Evolutionary conservation across 2,113 vertebrate genomes (phyloP).

Genomic region (Xiphias gladius): DNA sequence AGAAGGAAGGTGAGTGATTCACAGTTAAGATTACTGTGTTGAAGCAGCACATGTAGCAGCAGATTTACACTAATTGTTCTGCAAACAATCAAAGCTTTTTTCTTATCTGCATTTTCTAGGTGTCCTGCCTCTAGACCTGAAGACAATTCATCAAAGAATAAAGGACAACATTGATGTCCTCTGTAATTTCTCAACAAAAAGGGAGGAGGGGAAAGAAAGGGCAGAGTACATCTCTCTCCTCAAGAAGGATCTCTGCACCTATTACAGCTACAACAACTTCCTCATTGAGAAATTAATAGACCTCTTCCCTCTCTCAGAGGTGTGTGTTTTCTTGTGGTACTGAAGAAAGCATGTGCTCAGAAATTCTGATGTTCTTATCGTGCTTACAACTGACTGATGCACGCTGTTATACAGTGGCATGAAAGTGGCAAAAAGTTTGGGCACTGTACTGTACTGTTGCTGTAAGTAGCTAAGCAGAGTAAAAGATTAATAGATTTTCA

Average conservation of each 20-base stretch:
- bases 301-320: slow-evolving; percentile 94
- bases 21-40: background rate
- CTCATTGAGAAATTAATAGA: slow-evolving; percentile 92
- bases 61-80: background rate
- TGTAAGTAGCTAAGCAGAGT: too few relatives aligned
- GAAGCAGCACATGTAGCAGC: background rate
- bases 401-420: too few relatives aligned
- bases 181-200: slow-evolving; percentile 88
- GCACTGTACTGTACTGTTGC: too few relatives aligned
- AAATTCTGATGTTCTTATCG: background rate
- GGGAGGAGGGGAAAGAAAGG: slow-evolving; percentile 89
- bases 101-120: slow-evolving; percentile 71
- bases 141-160: slow-evolving; percentile 92
- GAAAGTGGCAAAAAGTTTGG: too few relatives aligned
- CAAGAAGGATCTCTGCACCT: slow-evolving; percentile 91
- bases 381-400: background rate
- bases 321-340: slow-evolving; percentile 52
- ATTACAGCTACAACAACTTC: slow-evolving; percentile 95
- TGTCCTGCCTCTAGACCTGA: slow-evolving; percentile 87
- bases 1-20: slow-evolving; percentile 86
- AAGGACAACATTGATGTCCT: slow-evolving; percentile 95
- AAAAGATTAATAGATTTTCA: too few relatives aligned
- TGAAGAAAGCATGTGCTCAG: background rate
- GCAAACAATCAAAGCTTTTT: slow-evolving; percentile 26
- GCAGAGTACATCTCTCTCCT: slow-evolving; percentile 90